Conservation (phyloP, 1,140 invertebrate species). For the Globodera rostochiensis region DNA sequence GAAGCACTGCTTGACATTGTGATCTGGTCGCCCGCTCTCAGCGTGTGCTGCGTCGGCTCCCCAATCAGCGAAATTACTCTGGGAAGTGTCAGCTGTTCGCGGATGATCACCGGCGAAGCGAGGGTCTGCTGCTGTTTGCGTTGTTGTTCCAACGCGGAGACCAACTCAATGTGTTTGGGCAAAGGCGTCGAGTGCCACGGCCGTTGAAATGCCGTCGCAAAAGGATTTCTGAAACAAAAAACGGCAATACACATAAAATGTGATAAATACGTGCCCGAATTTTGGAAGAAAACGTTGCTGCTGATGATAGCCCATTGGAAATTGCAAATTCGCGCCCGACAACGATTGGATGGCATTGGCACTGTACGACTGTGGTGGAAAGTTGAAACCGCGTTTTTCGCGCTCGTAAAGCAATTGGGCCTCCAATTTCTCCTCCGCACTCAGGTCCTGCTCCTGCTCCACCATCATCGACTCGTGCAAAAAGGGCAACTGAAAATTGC, state of each 20-base stretch:
- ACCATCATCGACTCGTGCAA: conserved; percentile 93
- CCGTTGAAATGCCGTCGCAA: conserved; percentile 15
- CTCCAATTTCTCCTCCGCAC: conserved; percentile 87
- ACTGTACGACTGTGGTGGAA: not conserved
- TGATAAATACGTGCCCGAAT: not conserved
- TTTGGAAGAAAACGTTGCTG: conserved; percentile 22
- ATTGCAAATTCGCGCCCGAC: too few species aligned
- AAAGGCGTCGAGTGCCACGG: conserved; percentile 18
- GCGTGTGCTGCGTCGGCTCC: not conserved
- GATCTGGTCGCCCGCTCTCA: conserved; percentile 32
- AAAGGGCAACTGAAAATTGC: conserved; percentile 77
- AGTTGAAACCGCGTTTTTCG: conserved; percentile 73
- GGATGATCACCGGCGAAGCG: conserved; percentile 2
- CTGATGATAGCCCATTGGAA: conserved; percentile 32
- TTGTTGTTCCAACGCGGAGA: not conserved
- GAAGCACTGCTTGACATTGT: not conserved
- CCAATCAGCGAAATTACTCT: conserved; percentile 38
- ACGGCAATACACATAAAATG: not conserved
- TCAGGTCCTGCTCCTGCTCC: conserved; percentile 90
- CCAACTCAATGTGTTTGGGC: conserved; percentile 25
- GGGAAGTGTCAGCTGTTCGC: conserved; percentile 16
- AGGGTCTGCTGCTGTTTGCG: conserved; percentile 3
- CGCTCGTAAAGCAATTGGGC: conserved; percentile 90
- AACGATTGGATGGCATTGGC: not conserved
- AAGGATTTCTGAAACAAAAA: not conserved